phyloP scores from a whole-genome alignment of 2,797 vertebrate genomes.

The Gallinago nigripennis region DNA sequence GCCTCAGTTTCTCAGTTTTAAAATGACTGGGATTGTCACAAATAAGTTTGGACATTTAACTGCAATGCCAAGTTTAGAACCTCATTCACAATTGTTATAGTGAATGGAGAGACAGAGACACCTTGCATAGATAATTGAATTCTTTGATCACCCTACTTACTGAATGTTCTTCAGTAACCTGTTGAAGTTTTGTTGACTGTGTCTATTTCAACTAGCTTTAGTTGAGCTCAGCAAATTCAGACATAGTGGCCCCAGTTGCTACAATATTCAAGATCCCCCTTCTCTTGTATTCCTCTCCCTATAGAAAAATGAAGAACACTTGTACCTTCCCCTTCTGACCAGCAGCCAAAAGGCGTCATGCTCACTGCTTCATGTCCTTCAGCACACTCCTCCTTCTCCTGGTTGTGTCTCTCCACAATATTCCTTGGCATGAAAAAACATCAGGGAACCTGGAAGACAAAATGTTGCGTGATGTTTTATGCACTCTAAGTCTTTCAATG shows the following conservation, averaged over 20 bases:
- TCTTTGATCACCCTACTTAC: neutral
- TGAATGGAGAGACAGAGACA: rapidly evolving
- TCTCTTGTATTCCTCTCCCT: neutral
- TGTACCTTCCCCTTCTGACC: rapidly evolving
- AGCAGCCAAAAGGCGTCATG: rapidly evolving
- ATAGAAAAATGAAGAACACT: neutral
- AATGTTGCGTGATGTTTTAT: neutral
- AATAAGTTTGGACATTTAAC: neutral
- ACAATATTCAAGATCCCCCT: rapidly evolving
- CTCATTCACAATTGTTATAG: neutral
- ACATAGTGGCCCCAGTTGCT: neutral
- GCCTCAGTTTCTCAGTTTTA: neutral
- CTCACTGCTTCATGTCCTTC: neutral
- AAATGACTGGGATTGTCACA: neutral
- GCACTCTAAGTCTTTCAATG: neutral
- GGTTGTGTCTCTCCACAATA: neutral
- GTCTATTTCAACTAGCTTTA: neutral
- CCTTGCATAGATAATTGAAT: neutral
- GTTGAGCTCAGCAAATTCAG: neutral
- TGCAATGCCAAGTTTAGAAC: neutral
- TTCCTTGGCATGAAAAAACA: neutral
- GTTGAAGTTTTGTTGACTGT: neutral
- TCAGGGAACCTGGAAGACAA: neutral
- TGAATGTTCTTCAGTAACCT: neutral
- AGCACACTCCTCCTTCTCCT: neutral